A percentile compares a stretch with the other conserved stretches of the same genome.
Evolutionary conservation across 2,797 vertebrate species (phyloP).

Genomic region (Sebastes umbrosus): DNA sequence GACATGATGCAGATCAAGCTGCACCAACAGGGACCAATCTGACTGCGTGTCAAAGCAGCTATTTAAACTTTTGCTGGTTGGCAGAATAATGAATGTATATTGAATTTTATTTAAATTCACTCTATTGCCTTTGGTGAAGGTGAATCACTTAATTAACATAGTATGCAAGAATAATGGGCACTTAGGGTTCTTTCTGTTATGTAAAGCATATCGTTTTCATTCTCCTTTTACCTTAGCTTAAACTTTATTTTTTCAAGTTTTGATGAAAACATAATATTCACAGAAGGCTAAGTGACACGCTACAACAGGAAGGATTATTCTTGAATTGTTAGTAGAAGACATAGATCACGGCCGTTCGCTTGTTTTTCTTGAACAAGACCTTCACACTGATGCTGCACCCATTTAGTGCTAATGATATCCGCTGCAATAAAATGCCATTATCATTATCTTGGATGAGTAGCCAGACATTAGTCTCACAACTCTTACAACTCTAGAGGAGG

Average conservation of each 20-base stretch:
- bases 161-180: constrained; percentile 9
- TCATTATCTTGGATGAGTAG: constrained; percentile 52
- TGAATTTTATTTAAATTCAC: constrained; percentile 21
- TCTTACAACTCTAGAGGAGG: constrained; percentile 9
- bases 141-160: constrained; percentile 34
- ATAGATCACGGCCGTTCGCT: background rate
- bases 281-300: background rate
- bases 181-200: constrained; percentile 4
- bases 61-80: constrained; percentile 14
- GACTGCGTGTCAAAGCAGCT: background rate
- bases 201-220: constrained; percentile 2
- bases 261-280: background rate
- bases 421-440: constrained; percentile 33
- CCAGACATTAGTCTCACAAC: constrained; percentile 12
- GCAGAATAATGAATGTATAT: constrained; percentile 22
- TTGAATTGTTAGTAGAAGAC: background rate
- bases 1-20: constrained; percentile 26
- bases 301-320: background rate
- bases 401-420: constrained; percentile 52
- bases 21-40: background rate
- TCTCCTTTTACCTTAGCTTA: background rate
- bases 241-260: constrained; percentile 10
- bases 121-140: constrained; percentile 21
- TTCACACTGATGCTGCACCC: background rate
- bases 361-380: constrained; percentile 11